Evolutionary conservation across 2,888 invertebrate genomes (phyloP).

Genomic region (Tanypteryx hageni): DNA sequence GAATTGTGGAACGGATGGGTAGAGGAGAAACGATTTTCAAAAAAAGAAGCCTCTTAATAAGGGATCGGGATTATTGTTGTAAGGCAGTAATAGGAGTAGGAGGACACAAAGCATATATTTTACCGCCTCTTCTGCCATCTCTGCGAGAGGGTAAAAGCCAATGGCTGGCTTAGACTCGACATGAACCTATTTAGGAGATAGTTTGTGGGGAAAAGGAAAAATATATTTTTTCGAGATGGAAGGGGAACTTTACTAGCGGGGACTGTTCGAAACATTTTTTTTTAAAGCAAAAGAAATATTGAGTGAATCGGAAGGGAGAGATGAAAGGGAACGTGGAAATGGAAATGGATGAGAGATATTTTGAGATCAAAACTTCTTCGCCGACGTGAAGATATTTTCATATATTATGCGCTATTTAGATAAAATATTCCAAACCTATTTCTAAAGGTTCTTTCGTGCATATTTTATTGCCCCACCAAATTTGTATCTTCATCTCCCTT

Average conservation of each 20-base stretch:
- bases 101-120: constrained; percentile 50
- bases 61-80: constrained; percentile 47
- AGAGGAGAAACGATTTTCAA: background rate
- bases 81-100: constrained; percentile 48
- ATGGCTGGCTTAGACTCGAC: constrained; percentile 5
- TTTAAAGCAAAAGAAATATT: constrained; percentile 19
- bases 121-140: constrained; percentile 8
- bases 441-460: background rate
- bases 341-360: constrained; percentile 17
- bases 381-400: background rate
- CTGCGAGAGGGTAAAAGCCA: background rate
- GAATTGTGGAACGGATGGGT: background rate
- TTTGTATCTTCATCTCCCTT: background rate
- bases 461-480: constrained; percentile 28
- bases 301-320: constrained; percentile 22
- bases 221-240: constrained; percentile 37
- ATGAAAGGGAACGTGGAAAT: constrained; percentile 13
- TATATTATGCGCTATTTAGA: constrained; percentile 20
- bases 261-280: background rate
- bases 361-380: constrained; percentile 44
- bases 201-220: constrained; percentile 20
- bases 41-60: constrained; percentile 49
- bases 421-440: background rate
- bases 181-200: constrained; percentile 52
- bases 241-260: background rate